Conservation (phyloP, 2,113 vertebrate species). For the Bubo bubo region DNA sequence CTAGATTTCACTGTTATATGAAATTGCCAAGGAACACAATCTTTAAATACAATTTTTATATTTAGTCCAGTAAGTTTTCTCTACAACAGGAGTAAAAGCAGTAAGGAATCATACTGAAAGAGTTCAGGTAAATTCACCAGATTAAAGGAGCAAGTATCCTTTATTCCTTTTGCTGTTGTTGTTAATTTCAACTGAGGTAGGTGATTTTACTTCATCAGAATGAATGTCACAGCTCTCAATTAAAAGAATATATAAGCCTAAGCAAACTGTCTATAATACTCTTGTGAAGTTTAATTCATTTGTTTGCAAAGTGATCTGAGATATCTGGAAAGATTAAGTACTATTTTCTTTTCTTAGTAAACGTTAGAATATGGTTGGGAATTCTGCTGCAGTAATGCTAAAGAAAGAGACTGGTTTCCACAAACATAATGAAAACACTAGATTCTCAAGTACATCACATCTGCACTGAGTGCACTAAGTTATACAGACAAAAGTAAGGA, state of each 20-base stretch:
- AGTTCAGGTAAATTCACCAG: neutral
- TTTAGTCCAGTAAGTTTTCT: neutral
- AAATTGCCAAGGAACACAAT: neutral
- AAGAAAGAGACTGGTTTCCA: neutral
- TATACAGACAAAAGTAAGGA: neutral
- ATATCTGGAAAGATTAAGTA: neutral
- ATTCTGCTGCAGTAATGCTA: neutral
- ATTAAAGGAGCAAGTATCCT: neutral
- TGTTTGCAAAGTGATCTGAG: slow-evolving; percentile 12
- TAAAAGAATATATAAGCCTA: neutral
- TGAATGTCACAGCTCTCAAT: neutral
- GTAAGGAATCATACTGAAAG: neutral
- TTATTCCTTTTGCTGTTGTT: neutral
- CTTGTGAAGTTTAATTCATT: neutral
- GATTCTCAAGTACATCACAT: neutral
- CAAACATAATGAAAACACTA: rapidly evolving
- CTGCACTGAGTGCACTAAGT: neutral
- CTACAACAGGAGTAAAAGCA: neutral
- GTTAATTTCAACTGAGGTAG: neutral
- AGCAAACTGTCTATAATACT: neutral
- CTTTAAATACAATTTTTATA: neutral
- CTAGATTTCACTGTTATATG: neutral
- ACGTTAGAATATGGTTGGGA: neutral
- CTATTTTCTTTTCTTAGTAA: neutral
- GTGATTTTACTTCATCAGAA: neutral